Base-by-base conservation (phyloP, 1,140 invertebrate genomes). In the Drosophila sucinea region DNA sequence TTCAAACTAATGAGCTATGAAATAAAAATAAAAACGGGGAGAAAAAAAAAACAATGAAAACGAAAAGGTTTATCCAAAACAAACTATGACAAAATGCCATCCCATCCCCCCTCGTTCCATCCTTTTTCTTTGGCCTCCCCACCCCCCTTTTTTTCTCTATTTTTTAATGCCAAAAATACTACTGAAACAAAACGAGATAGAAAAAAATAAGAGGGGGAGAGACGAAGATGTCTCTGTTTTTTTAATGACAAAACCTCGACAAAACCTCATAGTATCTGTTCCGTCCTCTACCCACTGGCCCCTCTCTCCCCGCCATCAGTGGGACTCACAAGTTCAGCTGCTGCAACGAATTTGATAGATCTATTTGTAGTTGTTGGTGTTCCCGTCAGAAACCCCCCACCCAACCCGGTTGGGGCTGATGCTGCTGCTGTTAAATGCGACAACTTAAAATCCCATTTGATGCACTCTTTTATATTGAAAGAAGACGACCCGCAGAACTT, bases 401-500 rank as follows among this genome's bases (percentile, higher is more conserved):
- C 60, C 32, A 29, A n/a, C 44, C 6, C 7, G 17, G 56, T 10
- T 67, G 41, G 23, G 44, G 44, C 6, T 8, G 44, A 23, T 41
- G 40, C 67, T 73, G 79, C 79, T 38, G 35, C 83, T 86, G 83
- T 79, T 87, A 87, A 87, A 86, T 86, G 83, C 83, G 76, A 87
- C 84, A 87, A 89, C 80, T 87, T 87, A 87, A 87, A 87, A 78
- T 87, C 84, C 84, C 84, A 87, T 87, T 89, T 89, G 84, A 89
- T 87, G 84, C 84, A 89, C 84, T 87, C 84, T 87, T 86, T 87
- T 86, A 87, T 86, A 70, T 70, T 66, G 63, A 41, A 11, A 35
- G 60, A 61, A 27, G 35, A 61, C 27, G 64, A 76, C 77, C 62
- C 78, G 76, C 71, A 68, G 58, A 72, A 70, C 64, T 65, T 67